These are phyloP conservation scores for Paelopatides confundens DNA, from an alignment of 53 echinoderm and acorn worm genomes.

Conservation along the genomic window DNA sequence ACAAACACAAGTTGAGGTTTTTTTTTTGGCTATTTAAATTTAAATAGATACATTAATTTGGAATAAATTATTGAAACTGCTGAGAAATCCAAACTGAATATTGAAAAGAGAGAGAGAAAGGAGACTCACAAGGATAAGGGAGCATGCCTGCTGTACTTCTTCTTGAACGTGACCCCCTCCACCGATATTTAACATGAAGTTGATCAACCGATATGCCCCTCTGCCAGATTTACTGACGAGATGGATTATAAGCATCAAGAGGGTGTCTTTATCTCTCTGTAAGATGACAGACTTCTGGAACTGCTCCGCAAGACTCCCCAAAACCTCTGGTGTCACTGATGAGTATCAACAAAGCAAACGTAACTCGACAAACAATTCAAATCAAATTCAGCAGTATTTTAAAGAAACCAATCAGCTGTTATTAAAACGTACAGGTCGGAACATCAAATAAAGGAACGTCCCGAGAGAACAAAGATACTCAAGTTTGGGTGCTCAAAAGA, in stretches of 20 bases:
- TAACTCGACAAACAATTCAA: too few relatives aligned
- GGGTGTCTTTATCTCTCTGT: constrained; percentile 86
- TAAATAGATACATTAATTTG: too few relatives aligned
- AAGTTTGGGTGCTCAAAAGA: too few relatives aligned
- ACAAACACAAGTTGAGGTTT: too few relatives aligned
- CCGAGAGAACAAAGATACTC: too few relatives aligned
- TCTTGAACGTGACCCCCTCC: constrained; percentile 49
- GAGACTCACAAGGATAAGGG: constrained; percentile 82
- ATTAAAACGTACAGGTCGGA: too few relatives aligned
- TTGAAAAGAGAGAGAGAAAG: too few relatives aligned
- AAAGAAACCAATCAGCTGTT: too few relatives aligned
- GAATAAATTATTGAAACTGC: constrained; percentile 53
- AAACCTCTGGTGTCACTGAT: constrained; percentile 90
- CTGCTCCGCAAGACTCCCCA: constrained; percentile 83
- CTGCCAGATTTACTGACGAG: constrained; percentile 95
- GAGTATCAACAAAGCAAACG: neutral
- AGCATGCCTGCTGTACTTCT: constrained; percentile 82
- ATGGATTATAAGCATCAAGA: constrained; percentile 89
- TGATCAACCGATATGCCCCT: constrained; percentile 89
- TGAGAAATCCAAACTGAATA: too few relatives aligned
- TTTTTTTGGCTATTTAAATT: too few relatives aligned
- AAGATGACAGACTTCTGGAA: constrained; percentile 80
- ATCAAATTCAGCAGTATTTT: too few relatives aligned
- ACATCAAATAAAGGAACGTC: too few relatives aligned
- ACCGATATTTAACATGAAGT: constrained; percentile 85